Percentiles rank a stretch among this genome's conserved stretches.
phyloP scores from a whole-genome alignment of 2,888 invertebrate genomes.

The Melanophora roralis region DNA sequence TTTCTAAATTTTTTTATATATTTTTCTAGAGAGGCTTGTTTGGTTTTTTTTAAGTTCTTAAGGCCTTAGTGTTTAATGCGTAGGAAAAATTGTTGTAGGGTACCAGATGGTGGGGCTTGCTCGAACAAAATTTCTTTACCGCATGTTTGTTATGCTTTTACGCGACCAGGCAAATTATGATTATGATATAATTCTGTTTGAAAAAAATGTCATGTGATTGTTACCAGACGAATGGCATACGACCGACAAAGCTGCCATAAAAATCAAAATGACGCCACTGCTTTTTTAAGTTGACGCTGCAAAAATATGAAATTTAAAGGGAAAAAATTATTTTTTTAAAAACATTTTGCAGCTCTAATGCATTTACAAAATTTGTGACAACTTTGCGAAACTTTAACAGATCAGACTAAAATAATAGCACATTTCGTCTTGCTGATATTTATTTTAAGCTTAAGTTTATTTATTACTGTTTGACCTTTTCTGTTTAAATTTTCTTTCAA shows the following conservation, averaged over 20 bases:
- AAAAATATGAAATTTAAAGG: constrained; percentile 47
- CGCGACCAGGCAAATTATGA: constrained; percentile 73
- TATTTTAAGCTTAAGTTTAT: too few species aligned
- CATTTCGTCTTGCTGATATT: too few species aligned
- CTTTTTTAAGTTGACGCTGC: constrained; percentile 45
- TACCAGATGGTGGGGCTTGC: too few species aligned
- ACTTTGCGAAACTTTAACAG: background rate
- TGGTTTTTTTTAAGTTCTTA: too few species aligned
- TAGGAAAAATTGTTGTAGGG: too few species aligned
- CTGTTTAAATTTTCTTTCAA: background rate
- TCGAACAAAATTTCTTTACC: background rate
- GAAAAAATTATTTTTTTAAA: constrained; percentile 7
- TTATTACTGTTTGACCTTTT: background rate
- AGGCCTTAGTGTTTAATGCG: too few species aligned
- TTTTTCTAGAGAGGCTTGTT: too few species aligned
- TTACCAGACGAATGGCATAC: constrained; percentile 31
- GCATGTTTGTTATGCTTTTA: constrained; percentile 40
- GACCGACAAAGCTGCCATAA: constrained; percentile 37
- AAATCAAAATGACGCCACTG: constrained; percentile 57
- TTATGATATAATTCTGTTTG: constrained; percentile 71
- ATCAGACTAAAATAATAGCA: background rate
- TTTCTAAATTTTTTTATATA: too few species aligned
- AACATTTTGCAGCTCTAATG: constrained; percentile 3
- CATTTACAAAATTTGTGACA: background rate
- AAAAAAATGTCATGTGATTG: constrained; percentile 53